phyloP scores from a whole-genome alignment of 30 jellyfish, hydroid and myxozoan genomes.

The Hydractinia symbiolongicarpus region DNA sequence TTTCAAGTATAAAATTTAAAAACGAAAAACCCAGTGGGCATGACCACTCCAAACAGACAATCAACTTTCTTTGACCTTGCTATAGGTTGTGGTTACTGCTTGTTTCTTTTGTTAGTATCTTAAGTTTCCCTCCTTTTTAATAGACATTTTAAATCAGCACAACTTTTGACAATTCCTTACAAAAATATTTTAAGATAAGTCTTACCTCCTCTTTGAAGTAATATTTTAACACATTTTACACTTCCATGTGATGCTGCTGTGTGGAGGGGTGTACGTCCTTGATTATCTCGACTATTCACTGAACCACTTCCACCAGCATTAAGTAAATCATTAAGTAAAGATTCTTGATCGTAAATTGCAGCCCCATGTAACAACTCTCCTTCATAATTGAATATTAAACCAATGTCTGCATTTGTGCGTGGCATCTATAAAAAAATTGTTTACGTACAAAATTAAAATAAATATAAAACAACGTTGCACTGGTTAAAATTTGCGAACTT shows the following conservation, averaged over 20 bases:
- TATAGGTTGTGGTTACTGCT: no score
- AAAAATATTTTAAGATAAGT: neutral
- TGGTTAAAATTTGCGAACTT: no score
- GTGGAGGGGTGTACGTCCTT: slow-evolving; percentile 78
- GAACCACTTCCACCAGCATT: slow-evolving; percentile 71
- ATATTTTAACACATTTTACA: slow-evolving; percentile 52
- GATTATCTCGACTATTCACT: slow-evolving; percentile 45
- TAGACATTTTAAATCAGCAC: no score
- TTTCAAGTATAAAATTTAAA: no score
- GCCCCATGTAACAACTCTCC: slow-evolving; percentile 59
- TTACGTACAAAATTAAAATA: neutral
- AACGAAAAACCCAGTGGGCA: no score
- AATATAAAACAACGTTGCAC: neutral
- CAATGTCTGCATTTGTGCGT: slow-evolving; percentile 12
- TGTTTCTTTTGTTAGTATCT: no score
- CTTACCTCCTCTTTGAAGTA: slow-evolving; percentile 66
- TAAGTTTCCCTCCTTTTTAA: no score
- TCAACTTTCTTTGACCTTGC: no score
- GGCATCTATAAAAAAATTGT: slow-evolving; percentile 6
- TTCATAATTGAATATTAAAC: slow-evolving; percentile 37
- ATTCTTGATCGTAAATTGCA: slow-evolving; percentile 61
- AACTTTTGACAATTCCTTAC: no score
- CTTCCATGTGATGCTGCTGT: slow-evolving; percentile 81
- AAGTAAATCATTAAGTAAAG: slow-evolving; percentile 40
- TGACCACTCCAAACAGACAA: no score